phyloP scores from a whole-genome alignment of 2,797 vertebrate species.

The Acanthis flammea region DNA sequence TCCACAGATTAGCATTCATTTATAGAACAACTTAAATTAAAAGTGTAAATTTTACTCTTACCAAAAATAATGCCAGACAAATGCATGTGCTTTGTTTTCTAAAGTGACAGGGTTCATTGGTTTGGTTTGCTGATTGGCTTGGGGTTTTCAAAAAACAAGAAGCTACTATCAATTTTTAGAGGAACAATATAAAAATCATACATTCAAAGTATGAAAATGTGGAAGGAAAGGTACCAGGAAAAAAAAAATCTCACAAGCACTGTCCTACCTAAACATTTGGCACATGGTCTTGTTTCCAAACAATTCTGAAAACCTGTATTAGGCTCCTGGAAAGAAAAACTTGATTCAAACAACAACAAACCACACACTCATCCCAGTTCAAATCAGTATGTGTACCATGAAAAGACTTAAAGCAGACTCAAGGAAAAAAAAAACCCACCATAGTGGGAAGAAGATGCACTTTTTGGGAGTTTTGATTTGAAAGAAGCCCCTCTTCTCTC shows the following conservation, averaged over 20 bases:
- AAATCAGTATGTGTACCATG: not conserved
- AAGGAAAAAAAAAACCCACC: not conserved
- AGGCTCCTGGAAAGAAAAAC: not conserved
- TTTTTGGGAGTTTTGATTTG: not conserved
- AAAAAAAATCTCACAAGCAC: too few species aligned
- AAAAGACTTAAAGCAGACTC: not conserved
- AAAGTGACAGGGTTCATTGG: too few species aligned
- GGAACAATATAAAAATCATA: not conserved
- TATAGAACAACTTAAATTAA: not conserved
- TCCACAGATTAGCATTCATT: not conserved
- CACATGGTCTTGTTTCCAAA: not conserved
- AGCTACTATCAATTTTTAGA: not conserved
- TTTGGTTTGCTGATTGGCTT: not conserved
- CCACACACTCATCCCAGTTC: not conserved
- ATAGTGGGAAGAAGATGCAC: fast-evolving
- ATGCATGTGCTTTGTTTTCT: not conserved
- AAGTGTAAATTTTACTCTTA: not conserved
- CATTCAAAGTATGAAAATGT: not conserved
- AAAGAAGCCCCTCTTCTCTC: not conserved
- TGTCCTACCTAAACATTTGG: not conserved
- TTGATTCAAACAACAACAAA: not conserved
- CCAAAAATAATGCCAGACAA: not conserved
- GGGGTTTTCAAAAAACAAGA: fast-evolving
- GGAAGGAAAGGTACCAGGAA: not conserved
- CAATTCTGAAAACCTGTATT: not conserved